Evolutionary conservation across 2,797 vertebrate species (phyloP).

Genomic region (Hippopotamyrus pictus): DNA sequence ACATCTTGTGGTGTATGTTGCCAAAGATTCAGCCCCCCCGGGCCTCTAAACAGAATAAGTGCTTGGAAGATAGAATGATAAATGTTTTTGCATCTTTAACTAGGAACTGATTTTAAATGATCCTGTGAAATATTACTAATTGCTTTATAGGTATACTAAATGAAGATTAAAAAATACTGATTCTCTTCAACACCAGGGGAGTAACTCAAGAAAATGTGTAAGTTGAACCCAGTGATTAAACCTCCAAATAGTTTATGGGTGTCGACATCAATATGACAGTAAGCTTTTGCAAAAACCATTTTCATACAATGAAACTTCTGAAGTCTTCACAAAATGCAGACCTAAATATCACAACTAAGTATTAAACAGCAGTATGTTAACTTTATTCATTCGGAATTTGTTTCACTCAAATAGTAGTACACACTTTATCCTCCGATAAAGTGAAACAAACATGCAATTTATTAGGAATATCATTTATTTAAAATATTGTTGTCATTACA

Average conservation of each 20-base stretch:
- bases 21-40: background rate
- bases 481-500: background rate
- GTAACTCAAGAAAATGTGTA: background rate
- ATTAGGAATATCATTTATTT: background rate
- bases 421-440: background rate
- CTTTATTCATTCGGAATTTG: background rate
- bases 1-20: background rate
- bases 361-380: background rate
- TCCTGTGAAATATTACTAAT: background rate
- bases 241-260: background rate
- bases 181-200: background rate
- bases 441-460: background rate
- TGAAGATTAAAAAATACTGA: background rate
- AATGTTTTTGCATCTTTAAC: background rate
- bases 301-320: background rate
- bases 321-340: background rate
- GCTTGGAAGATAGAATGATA: background rate
- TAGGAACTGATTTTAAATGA: background rate
- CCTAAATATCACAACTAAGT: background rate
- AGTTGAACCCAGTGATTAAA: conserved; percentile 1
- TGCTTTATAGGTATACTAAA: background rate
- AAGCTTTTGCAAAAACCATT: background rate
- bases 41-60: background rate
- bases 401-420: background rate
- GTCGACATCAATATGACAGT: background rate